A percentile compares a stretch with the other conserved stretches of the same genome.
Conservation (phyloP, 2,888 invertebrate species). For the Drosophila picticornis region DNA sequence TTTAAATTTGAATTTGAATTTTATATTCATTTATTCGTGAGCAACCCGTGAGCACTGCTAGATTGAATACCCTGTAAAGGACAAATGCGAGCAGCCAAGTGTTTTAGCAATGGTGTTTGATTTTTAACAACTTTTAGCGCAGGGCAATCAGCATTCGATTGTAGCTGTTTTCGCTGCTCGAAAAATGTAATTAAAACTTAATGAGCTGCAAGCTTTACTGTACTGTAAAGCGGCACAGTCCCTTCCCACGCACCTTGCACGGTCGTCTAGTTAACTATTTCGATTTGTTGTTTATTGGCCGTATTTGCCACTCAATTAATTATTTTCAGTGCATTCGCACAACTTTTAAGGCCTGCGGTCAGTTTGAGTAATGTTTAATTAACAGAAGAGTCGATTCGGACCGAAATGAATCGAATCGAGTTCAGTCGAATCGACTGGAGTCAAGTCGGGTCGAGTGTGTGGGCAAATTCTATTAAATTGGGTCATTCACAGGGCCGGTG, state of each 20-base stretch:
- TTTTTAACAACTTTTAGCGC: not conserved
- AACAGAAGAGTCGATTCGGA: constrained; percentile 38
- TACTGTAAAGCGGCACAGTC: not conserved
- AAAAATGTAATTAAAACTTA: constrained; percentile 46
- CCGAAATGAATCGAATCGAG: constrained; percentile 1
- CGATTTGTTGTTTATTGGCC: constrained; percentile 46
- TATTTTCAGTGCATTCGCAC: constrained; percentile 49
- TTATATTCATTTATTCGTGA: constrained; percentile 38
- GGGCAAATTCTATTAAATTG: constrained; percentile 49
- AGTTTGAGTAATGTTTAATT: constrained; percentile 72
- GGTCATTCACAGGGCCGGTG: constrained; percentile 50
- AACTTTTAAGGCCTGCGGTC: constrained; percentile 60
- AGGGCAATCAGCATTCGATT: constrained; percentile 15
- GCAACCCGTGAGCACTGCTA: not conserved
- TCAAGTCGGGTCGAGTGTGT: constrained; percentile 26
- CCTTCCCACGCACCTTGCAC: not conserved
- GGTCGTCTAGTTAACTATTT: constrained; percentile 24
- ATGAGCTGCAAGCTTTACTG: constrained; percentile 45
- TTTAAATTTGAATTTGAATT: constrained; percentile 60
- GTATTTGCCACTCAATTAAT: constrained; percentile 59
- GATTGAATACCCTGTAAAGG: constrained; percentile 16
- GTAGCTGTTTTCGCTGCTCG: not conserved
- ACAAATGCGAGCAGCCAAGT: not conserved
- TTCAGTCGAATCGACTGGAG: not conserved
- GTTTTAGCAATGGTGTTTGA: not conserved